A percentile compares a stretch with the other conserved stretches of the same genome.
These are phyloP conservation scores for Acrocephalus kingi DNA, from an alignment of 2,113 vertebrate species.

Conservation along the genomic window DNA sequence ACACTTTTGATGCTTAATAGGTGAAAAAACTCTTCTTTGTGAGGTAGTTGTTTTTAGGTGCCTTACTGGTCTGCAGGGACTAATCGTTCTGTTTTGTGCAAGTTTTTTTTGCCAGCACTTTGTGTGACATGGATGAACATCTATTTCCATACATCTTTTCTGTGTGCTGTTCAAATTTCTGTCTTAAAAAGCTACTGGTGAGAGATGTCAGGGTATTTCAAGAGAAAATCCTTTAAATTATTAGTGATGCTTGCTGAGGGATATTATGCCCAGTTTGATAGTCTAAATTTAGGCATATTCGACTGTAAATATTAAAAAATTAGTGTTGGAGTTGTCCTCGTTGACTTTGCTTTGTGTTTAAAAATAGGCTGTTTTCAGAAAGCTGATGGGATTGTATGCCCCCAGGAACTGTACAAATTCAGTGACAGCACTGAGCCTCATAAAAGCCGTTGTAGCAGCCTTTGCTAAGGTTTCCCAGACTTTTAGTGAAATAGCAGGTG, in stretches of 20 bases:
- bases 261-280: not conserved
- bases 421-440: not conserved
- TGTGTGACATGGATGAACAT: not conserved
- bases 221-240: not conserved
- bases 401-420: not conserved
- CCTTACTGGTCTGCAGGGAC: not conserved
- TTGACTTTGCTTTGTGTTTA: conserved; percentile 14
- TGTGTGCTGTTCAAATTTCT: not conserved
- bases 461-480: not conserved
- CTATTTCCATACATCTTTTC: not conserved
- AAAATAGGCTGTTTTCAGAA: conserved; percentile 37
- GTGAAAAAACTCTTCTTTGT: not conserved
- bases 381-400: not conserved
- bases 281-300: not conserved
- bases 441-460: not conserved
- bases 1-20: not conserved
- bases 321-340: not conserved
- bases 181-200: not conserved
- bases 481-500: not conserved
- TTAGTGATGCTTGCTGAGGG: not conserved
- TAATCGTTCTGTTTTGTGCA: not conserved
- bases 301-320: not conserved
- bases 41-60: not conserved
- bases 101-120: not conserved
- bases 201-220: not conserved